Evolutionary conservation across 2,888 invertebrate species (phyloP).

Genomic region (Andrena bicolor): DNA sequence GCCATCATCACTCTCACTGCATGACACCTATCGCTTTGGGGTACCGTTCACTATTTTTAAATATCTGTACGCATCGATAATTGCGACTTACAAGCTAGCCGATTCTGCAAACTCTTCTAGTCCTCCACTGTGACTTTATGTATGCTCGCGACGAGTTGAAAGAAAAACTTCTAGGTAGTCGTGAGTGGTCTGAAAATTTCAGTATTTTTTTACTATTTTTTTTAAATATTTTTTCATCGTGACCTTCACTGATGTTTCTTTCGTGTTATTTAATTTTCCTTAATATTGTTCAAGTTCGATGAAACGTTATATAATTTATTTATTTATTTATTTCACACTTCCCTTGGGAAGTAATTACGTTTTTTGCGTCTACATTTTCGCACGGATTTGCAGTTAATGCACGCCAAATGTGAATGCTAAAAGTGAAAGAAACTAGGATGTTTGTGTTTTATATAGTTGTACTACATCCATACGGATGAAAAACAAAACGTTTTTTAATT

Average conservation of each 20-base stretch:
- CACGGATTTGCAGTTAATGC: conserved; percentile 37
- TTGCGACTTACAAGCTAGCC: conserved; percentile 21
- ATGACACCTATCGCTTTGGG: conserved; percentile 70
- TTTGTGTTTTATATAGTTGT: conserved; percentile 23
- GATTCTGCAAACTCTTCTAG: conserved; percentile 1
- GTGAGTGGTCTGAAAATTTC: background rate
- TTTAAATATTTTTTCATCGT: background rate
- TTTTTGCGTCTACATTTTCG: conserved; percentile 11
- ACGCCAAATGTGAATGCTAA: conserved; percentile 21
- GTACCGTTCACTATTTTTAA: conserved; percentile 44
- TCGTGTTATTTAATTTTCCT: background rate
- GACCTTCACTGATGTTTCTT: background rate
- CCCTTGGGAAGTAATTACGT: background rate
- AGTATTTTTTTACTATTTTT: background rate
- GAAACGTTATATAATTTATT: background rate
- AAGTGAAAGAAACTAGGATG: background rate
- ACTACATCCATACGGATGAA: background rate
- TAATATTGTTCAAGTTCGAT: background rate
- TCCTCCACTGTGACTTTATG: conserved; percentile 15
- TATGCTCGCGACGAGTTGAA: conserved; percentile 17
- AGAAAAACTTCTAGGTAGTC: background rate
- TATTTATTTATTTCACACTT: background rate
- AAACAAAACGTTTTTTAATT: conserved; percentile 9
- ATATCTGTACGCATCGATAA: conserved; percentile 29
- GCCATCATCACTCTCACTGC: conserved; percentile 72